Base-by-base conservation (phyloP, 2,888 invertebrate genomes). In the Plutella xylostella region DNA sequence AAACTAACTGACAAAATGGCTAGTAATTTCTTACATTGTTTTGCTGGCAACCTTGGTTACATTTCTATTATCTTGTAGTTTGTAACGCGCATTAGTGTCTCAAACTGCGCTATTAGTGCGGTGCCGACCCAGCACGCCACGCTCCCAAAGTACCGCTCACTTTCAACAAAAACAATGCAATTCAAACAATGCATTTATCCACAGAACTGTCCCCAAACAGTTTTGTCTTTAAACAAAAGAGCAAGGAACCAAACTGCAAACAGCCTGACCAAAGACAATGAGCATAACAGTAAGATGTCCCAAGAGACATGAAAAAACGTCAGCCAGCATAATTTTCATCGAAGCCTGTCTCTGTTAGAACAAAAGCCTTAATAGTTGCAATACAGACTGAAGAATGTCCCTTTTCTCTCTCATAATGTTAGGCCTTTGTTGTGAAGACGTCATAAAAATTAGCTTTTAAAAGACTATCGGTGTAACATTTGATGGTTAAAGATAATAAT, bases 381-480 rank as follows among this genome's bases (percentile, higher is more conserved):
- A 69, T 54, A 65, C 57, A 58, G 60, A 62, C 67, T 60, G 58
- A 58, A 63, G 72, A 72, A 75, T 68, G 64, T 64, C 56, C 63
- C 68, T 76, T 72, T 73, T 71, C 69, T 72, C n/a, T n/a, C 65
- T 61, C 57, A 67, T 69, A 72, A 73, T 69, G 62, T 62, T 54
- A 56, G 52, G 55, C 68, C 55, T 62, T 79, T 77, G 72, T 78
- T 66, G 61, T 63, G 56, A 55, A 58, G 64, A 72, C 68, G 76
- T 76, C 78, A 74, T 82, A 79, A 80, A 79, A 78, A 78, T 78
- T 77, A 71, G 75, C 74, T 74, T 71, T 63, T 11, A 39, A 45
- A 70, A 63, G 67, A 65, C 62, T 58, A 72, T 72, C 72, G 75
- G 76, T 71, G 63, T 75, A 70, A 72, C 72, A 77, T 78, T 78